These are phyloP conservation scores for Agriopis marginaria DNA, from an alignment of 2,888 invertebrate genomes.

Conservation along the genomic window DNA sequence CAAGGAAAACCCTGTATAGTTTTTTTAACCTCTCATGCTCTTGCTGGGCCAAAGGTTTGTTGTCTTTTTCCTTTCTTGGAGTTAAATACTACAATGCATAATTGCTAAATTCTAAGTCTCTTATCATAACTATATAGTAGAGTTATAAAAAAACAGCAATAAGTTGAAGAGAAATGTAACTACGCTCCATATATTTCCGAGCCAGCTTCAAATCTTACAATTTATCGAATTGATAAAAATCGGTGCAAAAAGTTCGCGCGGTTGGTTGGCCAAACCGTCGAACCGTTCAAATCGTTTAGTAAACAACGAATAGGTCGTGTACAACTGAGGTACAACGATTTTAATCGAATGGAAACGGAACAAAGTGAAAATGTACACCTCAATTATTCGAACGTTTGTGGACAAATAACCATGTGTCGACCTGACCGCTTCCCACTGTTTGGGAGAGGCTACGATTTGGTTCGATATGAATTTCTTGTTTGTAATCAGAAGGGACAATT, in stretches of 20 bases:
- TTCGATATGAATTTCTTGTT: constrained; percentile 24
- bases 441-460: constrained; percentile 46
- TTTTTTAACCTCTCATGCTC: too few relatives aligned
- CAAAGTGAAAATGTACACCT: constrained; percentile 87
- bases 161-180: neutral
- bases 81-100: too few relatives aligned
- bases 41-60: too few relatives aligned
- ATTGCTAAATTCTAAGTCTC: too few relatives aligned
- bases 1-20: too few relatives aligned
- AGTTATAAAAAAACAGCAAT: neutral
- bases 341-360: constrained; percentile 86
- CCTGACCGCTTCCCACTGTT: constrained; percentile 64
- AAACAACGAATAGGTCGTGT: constrained; percentile 83
- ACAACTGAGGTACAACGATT: constrained; percentile 84
- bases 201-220: constrained; percentile 43
- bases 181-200: constrained; percentile 18
- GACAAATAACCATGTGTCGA: constrained; percentile 80
- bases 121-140: too few relatives aligned
- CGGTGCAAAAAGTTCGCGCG: constrained; percentile 63
- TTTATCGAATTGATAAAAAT: constrained; percentile 52
- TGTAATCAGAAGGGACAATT: constrained; percentile 21
- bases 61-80: too few relatives aligned
- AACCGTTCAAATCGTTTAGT: constrained; percentile 85
- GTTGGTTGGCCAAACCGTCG: constrained; percentile 74
- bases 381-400: constrained; percentile 83